These are phyloP conservation scores for Agrypnus murinus DNA, from an alignment of 2,888 invertebrate species.

Conservation along the genomic window DNA sequence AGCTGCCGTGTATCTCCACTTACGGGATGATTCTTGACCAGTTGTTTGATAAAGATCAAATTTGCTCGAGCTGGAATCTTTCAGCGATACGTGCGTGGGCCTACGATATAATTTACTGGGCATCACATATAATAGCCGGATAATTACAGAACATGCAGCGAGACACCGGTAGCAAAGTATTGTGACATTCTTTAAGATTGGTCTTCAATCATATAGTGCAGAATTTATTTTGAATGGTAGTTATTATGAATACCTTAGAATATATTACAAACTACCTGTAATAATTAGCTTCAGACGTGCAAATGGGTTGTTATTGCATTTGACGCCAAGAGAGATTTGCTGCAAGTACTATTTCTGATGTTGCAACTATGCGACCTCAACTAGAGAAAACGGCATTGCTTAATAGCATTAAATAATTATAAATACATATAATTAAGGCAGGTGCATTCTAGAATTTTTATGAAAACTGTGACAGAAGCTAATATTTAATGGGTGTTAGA, in stretches of 20 bases:
- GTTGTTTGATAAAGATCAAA: slow-evolving; percentile 59
- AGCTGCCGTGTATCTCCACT: slow-evolving; percentile 62
- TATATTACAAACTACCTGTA: neutral
- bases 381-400: too few relatives aligned
- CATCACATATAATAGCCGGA: slow-evolving; percentile 68
- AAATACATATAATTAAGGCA: too few relatives aligned
- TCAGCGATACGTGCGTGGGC: slow-evolving; percentile 68
- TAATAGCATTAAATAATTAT: too few relatives aligned
- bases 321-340: neutral
- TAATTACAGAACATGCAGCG: slow-evolving; percentile 66
- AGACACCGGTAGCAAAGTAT: slow-evolving; percentile 51
- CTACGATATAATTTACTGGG: slow-evolving; percentile 69
- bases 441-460: too few relatives aligned
- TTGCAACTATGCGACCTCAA: too few relatives aligned
- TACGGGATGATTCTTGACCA: slow-evolving; percentile 51
- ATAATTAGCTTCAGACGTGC: slow-evolving; percentile 9
- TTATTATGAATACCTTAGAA: neutral
- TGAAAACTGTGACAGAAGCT: too few relatives aligned
- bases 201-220: neutral
- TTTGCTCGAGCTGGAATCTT: slow-evolving; percentile 55
- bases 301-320: slow-evolving; percentile 4
- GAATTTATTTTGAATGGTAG: slow-evolving; percentile 1
- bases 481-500: too few relatives aligned
- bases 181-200: slow-evolving; percentile 43
- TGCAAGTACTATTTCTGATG: too few relatives aligned